Conservation (phyloP, 2,888 invertebrate species). For the Drosophila robusta region DNA sequence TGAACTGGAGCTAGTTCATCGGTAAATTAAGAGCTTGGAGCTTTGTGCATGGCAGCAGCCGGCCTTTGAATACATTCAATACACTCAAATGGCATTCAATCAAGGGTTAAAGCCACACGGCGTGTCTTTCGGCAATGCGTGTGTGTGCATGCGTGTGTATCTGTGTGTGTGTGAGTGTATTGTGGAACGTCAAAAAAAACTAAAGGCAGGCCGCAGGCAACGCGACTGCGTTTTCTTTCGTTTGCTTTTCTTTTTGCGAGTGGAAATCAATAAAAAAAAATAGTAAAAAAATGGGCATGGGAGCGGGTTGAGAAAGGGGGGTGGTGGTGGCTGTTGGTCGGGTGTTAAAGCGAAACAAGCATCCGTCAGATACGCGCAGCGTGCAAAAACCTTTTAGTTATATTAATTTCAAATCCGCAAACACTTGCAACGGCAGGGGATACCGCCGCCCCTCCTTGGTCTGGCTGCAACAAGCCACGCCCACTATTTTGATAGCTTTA, state of each 20-base stretch:
- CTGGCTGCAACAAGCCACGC: constrained; percentile 23
- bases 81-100: constrained; percentile 16
- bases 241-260: constrained; percentile 19
- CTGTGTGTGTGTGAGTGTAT: constrained; percentile 16
- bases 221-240: constrained; percentile 16
- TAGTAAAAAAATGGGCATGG: constrained; percentile 3
- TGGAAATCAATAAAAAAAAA: constrained; percentile 67
- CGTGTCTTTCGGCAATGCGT: constrained; percentile 9
- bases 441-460: background rate
- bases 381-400: constrained; percentile 77
- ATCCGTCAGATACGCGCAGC: constrained; percentile 67
- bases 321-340: background rate
- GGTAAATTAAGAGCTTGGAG: constrained; percentile 18
- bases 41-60: constrained; percentile 7
- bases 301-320: background rate
- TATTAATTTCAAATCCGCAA: constrained; percentile 78
- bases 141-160: background rate
- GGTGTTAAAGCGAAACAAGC: constrained; percentile 33
- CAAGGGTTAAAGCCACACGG: constrained; percentile 45
- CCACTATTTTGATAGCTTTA: constrained; percentile 47
- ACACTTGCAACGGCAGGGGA: constrained; percentile 23
- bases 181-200: constrained; percentile 45
- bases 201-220: constrained; percentile 54
- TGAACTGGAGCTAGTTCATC: constrained; percentile 25
- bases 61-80: constrained; percentile 1